A percentile compares a stretch with the other conserved stretches of the same genome.
These are phyloP conservation scores for Vollenhovia emeryi DNA, from an alignment of 1,140 invertebrate species.

Conservation along the genomic window DNA sequence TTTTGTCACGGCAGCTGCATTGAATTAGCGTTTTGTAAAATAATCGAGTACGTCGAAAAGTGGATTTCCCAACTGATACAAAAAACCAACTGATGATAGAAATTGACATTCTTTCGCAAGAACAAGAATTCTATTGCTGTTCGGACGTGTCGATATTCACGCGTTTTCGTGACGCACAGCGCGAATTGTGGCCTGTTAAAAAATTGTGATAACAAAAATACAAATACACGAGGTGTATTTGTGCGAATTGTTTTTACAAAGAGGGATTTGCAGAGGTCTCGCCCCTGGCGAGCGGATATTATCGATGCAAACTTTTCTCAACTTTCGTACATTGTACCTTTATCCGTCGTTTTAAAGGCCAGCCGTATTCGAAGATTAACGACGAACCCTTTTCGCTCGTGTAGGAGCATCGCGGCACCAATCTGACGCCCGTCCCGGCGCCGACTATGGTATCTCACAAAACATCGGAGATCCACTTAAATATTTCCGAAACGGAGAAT, in stretches of 20 bases:
- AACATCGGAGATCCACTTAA: constrained; percentile 81
- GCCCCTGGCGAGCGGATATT: background rate
- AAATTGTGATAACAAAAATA: background rate
- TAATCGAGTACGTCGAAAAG: background rate
- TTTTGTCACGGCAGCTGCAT: constrained; percentile 21
- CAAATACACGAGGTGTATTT: background rate
- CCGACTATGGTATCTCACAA: constrained; percentile 75
- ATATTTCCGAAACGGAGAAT: constrained; percentile 79
- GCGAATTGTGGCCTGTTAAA: background rate
- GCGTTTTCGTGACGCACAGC: background rate
- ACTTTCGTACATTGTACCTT: constrained; percentile 22
- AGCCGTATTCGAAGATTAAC: constrained; percentile 65
- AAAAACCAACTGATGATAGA: background rate
- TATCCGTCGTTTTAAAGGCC: constrained; percentile 39
- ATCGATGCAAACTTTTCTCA: constrained; percentile 30
- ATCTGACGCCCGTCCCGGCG: constrained; percentile 42
- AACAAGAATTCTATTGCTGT: background rate
- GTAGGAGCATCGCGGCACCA: constrained; percentile 38
- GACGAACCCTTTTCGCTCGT: constrained; percentile 58
- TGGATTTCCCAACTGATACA: background rate
- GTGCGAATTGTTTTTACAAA: background rate
- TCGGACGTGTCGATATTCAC: background rate
- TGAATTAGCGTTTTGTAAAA: background rate
- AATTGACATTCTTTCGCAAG: background rate
- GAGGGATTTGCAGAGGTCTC: background rate